A percentile compares a stretch with the other conserved stretches of the same genome.
Evolutionary conservation across 2,888 invertebrate species (phyloP).

Genomic region (Acheta domesticus): DNA sequence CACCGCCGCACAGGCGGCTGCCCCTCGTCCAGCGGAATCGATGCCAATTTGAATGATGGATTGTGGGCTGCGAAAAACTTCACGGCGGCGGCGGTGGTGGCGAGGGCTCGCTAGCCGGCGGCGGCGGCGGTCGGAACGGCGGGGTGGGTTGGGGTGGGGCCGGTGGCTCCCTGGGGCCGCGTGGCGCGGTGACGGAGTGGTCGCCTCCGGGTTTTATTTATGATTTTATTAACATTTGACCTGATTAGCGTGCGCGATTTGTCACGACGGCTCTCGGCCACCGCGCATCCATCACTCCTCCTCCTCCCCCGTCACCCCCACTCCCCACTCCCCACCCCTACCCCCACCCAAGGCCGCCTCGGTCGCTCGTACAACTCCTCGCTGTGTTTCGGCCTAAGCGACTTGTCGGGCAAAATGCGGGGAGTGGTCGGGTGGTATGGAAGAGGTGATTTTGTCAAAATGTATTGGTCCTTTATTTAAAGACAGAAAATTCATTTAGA

Average conservation of each 20-base stretch:
- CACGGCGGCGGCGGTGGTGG: neutral
- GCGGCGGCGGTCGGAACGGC: neutral
- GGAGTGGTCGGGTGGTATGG: too few species aligned
- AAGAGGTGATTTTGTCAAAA: too few species aligned
- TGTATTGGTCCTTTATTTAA: too few species aligned
- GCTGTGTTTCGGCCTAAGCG: too few species aligned
- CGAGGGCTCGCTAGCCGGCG: neutral
- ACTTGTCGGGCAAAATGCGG: too few species aligned
- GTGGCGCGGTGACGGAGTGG: neutral
- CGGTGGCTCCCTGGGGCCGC: neutral
- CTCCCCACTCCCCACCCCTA: too few species aligned
- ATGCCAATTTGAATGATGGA: conserved; percentile 9
- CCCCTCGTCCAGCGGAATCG: neutral
- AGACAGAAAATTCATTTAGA: too few species aligned
- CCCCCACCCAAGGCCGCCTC: too few species aligned
- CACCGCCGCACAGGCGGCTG: neutral
- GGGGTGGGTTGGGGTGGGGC: neutral
- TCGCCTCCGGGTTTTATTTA: conserved; percentile 1
- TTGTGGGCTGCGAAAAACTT: conserved; percentile 6
- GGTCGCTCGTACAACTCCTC: too few species aligned
- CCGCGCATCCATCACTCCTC: neutral
- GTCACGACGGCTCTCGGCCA: neutral
- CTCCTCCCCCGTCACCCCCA: too few species aligned
- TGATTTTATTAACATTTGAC: conserved; percentile 18
- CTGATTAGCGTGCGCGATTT: neutral